Percentiles rank a stretch among this genome's conserved stretches.
Evolutionary conservation across 2,888 invertebrate species (phyloP).

Genomic region (Oscheius onirici): DNA sequence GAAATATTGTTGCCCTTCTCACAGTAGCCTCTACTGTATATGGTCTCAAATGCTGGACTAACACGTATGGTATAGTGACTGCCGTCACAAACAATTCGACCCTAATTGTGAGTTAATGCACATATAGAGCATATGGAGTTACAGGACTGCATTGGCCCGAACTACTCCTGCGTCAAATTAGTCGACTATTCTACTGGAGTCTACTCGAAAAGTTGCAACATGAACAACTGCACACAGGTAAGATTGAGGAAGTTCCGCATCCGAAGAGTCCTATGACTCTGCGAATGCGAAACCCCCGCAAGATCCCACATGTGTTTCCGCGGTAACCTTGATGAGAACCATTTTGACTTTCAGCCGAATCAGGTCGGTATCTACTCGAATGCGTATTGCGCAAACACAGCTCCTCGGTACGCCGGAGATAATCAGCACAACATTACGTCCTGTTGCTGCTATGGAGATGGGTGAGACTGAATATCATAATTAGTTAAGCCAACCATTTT

Average conservation of each 20-base stretch:
- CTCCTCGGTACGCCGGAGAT: not conserved
- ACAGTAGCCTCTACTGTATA: not conserved
- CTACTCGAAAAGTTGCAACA: conserved; percentile 15
- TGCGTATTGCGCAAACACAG: not conserved
- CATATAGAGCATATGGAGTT: not conserved
- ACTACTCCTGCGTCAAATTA: conserved; percentile 13
- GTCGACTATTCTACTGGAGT: not conserved
- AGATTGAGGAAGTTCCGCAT: not conserved
- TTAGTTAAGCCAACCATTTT: not conserved
- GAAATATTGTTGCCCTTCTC: not conserved
- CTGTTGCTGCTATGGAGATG: conserved; percentile 29
- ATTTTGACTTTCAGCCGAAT: conserved; percentile 13
- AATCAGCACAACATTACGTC: not conserved
- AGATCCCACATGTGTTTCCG: conserved; percentile 4
- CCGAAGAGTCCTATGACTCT: not conserved
- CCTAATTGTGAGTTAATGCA: not conserved
- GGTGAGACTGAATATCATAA: not conserved
- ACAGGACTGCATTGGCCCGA: conserved; percentile 5
- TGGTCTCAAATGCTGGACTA: not conserved
- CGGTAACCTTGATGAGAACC: not conserved
- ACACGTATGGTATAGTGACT: not conserved
- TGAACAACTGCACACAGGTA: conserved; percentile 9
- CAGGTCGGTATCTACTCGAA: not conserved
- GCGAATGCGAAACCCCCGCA: not conserved
- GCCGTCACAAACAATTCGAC: not conserved